Evolutionary conservation across 1,140 invertebrate species (phyloP), one percentile per base, ranked within the genome.

Genomic region (Scaptomyza graminum): DNA sequence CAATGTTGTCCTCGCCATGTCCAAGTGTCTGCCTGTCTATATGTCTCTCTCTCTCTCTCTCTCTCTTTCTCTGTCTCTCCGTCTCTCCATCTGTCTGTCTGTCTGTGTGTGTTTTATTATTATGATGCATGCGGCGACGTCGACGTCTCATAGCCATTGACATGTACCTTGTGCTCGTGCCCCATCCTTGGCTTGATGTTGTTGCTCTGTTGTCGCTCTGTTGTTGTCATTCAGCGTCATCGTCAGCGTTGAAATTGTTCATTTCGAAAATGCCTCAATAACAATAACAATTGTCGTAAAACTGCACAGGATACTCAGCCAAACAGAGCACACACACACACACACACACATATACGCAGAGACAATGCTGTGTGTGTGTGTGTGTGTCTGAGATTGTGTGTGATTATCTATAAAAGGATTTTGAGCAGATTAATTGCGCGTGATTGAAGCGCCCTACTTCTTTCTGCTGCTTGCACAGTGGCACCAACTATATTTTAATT

Each of bases 221-320:
- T 75, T 74, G 67, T 88, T 88, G 79, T 88, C 82, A 87, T 87
- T 88, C 79, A 84, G 74, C 69, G 78, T 71, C 75, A 82, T 89
- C 84, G 76, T 89, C 83, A 89, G 76, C 67, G 84, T 65, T 73
- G 74, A 79, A 88, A 88, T 85, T 88, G 84, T 90, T 90, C 84
- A 90, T 90, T 88, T 88, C 85, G 84, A 85, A 89, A 90, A 88
- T 88, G 84, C 85, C 84, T 89, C 84, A 88, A 88, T 88, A 88
- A 88, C 84, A 90, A 88, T 88, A 88, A 88, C 84, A 88, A 88
- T 88, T 88, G 84, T 84, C 84, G 80, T 88, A 88, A 88, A 88
- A 88, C 83, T 89, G 80, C 84, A 75, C 76, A 88, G 83, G 83
- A 88, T 83, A 79, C 59, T 63, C 67, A 44, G 56, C 49, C 68